Evolutionary conservation across 1,140 invertebrate genomes (phyloP).

Genomic region (Pomacea maculata): DNA sequence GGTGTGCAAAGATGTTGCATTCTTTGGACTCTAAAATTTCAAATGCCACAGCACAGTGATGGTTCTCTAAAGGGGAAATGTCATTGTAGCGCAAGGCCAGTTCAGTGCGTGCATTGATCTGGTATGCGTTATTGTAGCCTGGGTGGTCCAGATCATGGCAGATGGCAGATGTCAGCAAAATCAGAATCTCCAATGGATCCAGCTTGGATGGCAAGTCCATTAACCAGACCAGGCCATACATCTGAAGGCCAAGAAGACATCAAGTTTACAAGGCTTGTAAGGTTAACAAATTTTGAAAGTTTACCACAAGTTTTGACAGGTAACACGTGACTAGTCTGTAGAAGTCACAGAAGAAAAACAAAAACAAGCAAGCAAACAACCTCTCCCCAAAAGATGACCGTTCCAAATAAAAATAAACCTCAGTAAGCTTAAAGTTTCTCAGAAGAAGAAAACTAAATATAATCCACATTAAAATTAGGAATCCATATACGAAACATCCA

Average conservation of each 20-base stretch:
- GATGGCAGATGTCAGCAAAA: constrained; percentile 84
- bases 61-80: constrained; percentile 87
- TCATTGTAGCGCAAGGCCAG: constrained; percentile 86
- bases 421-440: too few relatives aligned
- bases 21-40: constrained; percentile 77
- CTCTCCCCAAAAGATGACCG: too few relatives aligned
- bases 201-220: constrained; percentile 76
- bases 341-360: too few relatives aligned
- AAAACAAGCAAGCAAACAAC: too few relatives aligned
- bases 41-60: constrained; percentile 86
- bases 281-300: too few relatives aligned
- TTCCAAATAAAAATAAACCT: too few relatives aligned
- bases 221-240: constrained; percentile 85
- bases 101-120: constrained; percentile 86
- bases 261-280: too few relatives aligned
- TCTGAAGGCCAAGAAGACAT: constrained; percentile 69
- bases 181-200: constrained; percentile 80
- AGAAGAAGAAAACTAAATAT: too few relatives aligned
- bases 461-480: too few relatives aligned
- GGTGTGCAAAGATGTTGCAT: constrained; percentile 80
- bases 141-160: constrained; percentile 71
- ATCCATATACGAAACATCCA: too few relatives aligned
- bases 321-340: too few relatives aligned
- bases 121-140: constrained; percentile 70
- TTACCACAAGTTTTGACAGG: too few relatives aligned